These are phyloP conservation scores for Ardeotis arabs DNA, from an alignment of 2,113 vertebrate species.

Conservation along the genomic window DNA sequence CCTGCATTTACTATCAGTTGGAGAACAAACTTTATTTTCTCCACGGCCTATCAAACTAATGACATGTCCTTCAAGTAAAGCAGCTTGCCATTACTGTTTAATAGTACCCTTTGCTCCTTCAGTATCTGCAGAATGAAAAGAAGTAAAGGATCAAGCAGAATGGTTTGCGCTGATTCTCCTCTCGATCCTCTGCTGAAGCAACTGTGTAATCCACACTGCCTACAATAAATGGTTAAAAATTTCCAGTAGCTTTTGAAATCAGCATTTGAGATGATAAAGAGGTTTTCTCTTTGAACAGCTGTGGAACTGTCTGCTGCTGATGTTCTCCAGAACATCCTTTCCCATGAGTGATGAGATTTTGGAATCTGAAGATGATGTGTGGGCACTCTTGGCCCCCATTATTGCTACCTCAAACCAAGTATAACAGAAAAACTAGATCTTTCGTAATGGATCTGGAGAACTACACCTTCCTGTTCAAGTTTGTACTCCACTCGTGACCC, in stretches of 20 bases:
- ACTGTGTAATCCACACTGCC: neutral
- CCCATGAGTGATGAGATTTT: conserved; percentile 14
- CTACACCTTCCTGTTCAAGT: neutral
- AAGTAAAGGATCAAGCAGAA: neutral
- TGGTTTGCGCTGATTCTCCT: neutral
- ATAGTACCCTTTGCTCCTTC: neutral
- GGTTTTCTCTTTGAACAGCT: conserved; percentile 16
- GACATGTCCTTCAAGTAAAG: neutral
- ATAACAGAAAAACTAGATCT: neutral
- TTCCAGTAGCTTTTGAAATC: conserved; percentile 35
- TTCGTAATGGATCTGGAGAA: neutral
- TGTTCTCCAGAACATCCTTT: conserved; percentile 31
- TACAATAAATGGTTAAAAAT: neutral
- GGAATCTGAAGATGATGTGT: neutral
- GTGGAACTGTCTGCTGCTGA: neutral
- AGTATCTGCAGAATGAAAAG: neutral
- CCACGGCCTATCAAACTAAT: neutral
- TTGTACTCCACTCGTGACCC: neutral
- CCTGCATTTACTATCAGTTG: neutral
- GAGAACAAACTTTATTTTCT: neutral
- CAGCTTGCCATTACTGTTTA: neutral
- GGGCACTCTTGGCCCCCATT: neutral
- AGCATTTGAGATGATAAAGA: conserved; percentile 8
- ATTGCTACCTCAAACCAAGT: neutral
- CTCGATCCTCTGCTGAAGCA: neutral